These are phyloP conservation scores for Aselliscus stoliczkanus DNA, from an alignment of 2,797 vertebrate genomes.

Conservation along the genomic window DNA sequence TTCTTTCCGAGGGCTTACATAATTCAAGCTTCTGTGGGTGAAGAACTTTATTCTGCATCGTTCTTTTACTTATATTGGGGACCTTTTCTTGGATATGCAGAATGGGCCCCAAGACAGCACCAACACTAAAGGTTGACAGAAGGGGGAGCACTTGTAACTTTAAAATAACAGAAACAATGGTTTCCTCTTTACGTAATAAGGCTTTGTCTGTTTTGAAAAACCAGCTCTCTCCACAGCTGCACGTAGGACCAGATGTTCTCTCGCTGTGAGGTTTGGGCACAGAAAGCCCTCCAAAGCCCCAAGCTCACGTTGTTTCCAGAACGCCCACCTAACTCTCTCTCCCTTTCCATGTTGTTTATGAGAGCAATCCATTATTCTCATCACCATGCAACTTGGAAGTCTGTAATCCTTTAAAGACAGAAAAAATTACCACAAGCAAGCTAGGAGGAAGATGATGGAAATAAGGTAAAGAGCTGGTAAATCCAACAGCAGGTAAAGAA, in stretches of 20 bases:
- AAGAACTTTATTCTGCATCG: background rate
- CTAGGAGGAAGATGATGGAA: background rate
- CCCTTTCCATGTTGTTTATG: background rate
- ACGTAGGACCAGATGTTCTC: background rate
- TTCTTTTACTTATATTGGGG: background rate
- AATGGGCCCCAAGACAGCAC: background rate
- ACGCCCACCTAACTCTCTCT: background rate
- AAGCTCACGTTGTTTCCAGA: background rate
- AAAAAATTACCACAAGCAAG: background rate
- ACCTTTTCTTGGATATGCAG: background rate
- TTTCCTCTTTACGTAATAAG: background rate
- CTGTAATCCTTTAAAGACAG: background rate
- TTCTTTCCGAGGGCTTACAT: background rate
- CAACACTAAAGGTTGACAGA: background rate
- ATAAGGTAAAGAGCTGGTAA: background rate
- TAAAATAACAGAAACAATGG: background rate
- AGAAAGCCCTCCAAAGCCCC: background rate
- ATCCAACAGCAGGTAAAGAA: background rate
- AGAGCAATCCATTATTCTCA: background rate
- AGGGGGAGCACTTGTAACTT: conserved; percentile 7
- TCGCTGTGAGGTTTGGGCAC: background rate
- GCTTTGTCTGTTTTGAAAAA: background rate
- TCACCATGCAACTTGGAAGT: background rate
- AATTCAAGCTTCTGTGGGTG: background rate
- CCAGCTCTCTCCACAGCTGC: conserved; percentile 14